Percentiles rank a stretch among this genome's conserved stretches.
Evolutionary conservation across 2,113 vertebrate species (phyloP).

Genomic region (Irena cyanogastra): DNA sequence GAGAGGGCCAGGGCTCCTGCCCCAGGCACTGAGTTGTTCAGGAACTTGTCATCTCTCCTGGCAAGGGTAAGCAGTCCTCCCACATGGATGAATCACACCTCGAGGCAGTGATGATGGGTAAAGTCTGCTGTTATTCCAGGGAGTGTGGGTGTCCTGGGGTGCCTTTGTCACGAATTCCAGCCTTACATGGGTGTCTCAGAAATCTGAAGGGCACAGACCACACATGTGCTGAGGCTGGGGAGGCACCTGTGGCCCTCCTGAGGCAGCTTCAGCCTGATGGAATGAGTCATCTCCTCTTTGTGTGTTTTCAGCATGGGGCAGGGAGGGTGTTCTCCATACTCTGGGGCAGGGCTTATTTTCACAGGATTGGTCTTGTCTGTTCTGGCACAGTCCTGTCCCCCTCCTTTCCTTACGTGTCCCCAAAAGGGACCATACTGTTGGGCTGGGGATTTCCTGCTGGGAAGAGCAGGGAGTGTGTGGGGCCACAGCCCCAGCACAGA

Average conservation of each 20-base stretch:
- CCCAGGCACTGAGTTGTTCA: rapidly evolving
- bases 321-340: neutral
- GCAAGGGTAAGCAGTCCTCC: neutral
- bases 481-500: neutral
- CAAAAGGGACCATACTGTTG: neutral
- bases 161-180: rapidly evolving
- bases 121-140: neutral
- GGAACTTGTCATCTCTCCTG: neutral
- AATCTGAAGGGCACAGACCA: neutral
- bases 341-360: neutral
- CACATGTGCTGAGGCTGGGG: rapidly evolving
- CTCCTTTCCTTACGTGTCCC: neutral
- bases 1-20: neutral
- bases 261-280: neutral
- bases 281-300: neutral
- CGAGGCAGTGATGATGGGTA: rapidly evolving
- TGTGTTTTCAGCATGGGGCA: neutral
- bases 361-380: neutral
- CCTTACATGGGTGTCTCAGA: rapidly evolving
- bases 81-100: neutral
- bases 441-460: neutral
- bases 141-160: neutral
- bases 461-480: neutral
- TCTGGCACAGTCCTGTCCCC: neutral
- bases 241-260: neutral